A percentile compares a stretch with the other conserved stretches of the same genome.
phyloP scores from a whole-genome alignment of 2,797 vertebrate genomes.

The Myotis myotis region DNA sequence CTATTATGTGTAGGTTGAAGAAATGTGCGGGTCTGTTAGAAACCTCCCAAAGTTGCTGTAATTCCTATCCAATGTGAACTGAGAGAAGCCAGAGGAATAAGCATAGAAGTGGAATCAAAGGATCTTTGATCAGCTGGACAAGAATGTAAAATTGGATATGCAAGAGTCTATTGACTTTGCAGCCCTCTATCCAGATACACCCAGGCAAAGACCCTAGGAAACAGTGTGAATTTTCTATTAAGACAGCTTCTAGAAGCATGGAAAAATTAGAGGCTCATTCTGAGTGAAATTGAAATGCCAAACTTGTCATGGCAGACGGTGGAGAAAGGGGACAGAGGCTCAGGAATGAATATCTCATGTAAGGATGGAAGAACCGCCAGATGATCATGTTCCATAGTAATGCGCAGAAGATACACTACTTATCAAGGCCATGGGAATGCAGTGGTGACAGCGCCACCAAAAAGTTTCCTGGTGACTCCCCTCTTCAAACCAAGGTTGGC shows the following conservation, averaged over 20 bases:
- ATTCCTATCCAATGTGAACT: not conserved
- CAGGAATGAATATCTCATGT: not conserved
- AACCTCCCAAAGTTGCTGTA: not conserved
- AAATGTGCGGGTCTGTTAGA: not conserved
- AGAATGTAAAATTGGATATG: not conserved
- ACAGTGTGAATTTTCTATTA: not conserved
- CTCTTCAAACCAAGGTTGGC: not conserved
- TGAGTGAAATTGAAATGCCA: not conserved
- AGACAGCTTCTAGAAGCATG: not conserved
- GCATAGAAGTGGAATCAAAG: not conserved
- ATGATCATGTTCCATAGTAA: not conserved
- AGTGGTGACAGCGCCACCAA: not conserved
- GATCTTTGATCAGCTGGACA: not conserved
- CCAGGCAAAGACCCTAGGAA: not conserved
- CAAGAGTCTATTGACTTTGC: not conserved
- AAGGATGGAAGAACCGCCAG: not conserved
- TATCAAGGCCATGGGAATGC: not conserved
- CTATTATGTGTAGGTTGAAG: not conserved
- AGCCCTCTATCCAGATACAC: not conserved
- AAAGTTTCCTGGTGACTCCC: not conserved
- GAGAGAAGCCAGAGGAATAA: not conserved
- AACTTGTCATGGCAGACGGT: not conserved
- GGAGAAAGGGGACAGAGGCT: not conserved
- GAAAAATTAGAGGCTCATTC: not conserved
- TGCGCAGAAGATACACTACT: not conserved